Evolutionary conservation across 2,888 invertebrate genomes (phyloP).

Genomic region (Rhogogaster chlorosoma): DNA sequence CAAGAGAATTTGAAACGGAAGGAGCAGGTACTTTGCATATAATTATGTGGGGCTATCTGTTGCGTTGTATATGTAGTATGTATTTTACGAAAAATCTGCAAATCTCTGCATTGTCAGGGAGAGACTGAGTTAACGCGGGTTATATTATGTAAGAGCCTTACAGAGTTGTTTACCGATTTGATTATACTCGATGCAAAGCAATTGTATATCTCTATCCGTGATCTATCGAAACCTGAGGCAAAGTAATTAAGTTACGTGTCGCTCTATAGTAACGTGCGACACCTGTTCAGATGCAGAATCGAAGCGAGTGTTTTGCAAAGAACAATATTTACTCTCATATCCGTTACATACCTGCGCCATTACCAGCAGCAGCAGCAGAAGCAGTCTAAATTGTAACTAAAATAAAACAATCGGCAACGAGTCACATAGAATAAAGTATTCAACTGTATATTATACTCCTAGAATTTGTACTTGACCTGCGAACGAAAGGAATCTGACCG

Average conservation of each 20-base stretch:
- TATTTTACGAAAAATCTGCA: neutral
- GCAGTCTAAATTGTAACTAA: neutral
- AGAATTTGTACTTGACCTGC: neutral
- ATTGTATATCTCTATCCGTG: slow-evolving; percentile 16
- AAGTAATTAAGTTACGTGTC: slow-evolving; percentile 45
- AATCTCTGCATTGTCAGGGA: slow-evolving; percentile 16
- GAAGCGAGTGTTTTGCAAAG: slow-evolving; percentile 35
- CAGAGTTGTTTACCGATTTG: slow-evolving; percentile 20
- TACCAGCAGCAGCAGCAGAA: neutral
- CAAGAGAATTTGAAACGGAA: slow-evolving; percentile 19
- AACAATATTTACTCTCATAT: slow-evolving; percentile 36
- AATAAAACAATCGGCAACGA: neutral
- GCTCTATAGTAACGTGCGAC: slow-evolving; percentile 4
- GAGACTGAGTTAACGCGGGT: neutral
- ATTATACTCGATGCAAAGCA: slow-evolving; percentile 33
- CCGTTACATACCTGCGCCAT: neutral
- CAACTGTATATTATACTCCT: neutral
- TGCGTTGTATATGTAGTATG: neutral
- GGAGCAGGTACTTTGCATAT: slow-evolving; percentile 34
- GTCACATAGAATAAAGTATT: neutral
- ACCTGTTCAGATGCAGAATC: slow-evolving; percentile 46
- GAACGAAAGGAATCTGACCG: neutral
- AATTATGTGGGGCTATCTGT: slow-evolving; percentile 19
- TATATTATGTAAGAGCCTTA: slow-evolving; percentile 15
- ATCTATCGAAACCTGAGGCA: slow-evolving; percentile 33